A percentile compares a stretch with the other conserved stretches of the same genome.
These are phyloP conservation scores for Hemichromis elongatus DNA, from an alignment of 2,113 vertebrate genomes.

Conservation along the genomic window DNA sequence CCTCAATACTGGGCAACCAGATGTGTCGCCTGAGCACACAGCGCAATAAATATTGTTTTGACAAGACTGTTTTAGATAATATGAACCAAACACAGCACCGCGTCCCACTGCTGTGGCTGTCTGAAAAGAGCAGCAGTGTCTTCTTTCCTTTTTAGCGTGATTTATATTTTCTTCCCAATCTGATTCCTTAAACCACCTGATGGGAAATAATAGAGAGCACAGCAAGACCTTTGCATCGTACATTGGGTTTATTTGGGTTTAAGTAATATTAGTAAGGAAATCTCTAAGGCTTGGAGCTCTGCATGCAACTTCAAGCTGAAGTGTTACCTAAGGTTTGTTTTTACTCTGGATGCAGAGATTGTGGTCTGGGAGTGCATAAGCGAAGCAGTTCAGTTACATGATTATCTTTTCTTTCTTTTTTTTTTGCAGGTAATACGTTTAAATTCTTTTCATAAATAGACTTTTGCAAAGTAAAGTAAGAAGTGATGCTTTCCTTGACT, in stretches of 20 bases:
- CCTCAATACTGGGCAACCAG: background rate
- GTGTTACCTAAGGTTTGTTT: background rate
- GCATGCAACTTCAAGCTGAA: background rate
- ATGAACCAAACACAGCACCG: constrained; percentile 13
- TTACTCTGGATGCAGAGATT: background rate
- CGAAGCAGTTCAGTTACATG: background rate
- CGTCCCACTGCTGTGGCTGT: background rate
- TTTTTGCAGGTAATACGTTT: background rate
- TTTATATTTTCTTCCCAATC: background rate
- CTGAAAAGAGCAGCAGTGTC: constrained; percentile 12
- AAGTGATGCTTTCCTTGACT: background rate
- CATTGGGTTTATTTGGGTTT: constrained; percentile 21
- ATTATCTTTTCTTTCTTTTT: no score
- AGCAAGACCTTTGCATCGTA: background rate
- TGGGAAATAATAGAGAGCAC: background rate
- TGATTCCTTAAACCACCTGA: background rate
- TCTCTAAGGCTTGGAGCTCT: background rate
- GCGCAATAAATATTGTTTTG: background rate
- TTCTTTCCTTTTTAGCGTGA: background rate
- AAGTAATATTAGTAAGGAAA: background rate
- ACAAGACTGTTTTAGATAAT: constrained; percentile 12
- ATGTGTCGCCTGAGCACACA: constrained; percentile 23
- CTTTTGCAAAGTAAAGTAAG: background rate
- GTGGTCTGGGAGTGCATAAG: background rate
- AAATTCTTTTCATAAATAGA: background rate